Evolutionary conservation across 23 tunicate genomes (phyloP), one percentile per base, ranked within the genome.

Genomic region (Ciona savignyi): DNA sequence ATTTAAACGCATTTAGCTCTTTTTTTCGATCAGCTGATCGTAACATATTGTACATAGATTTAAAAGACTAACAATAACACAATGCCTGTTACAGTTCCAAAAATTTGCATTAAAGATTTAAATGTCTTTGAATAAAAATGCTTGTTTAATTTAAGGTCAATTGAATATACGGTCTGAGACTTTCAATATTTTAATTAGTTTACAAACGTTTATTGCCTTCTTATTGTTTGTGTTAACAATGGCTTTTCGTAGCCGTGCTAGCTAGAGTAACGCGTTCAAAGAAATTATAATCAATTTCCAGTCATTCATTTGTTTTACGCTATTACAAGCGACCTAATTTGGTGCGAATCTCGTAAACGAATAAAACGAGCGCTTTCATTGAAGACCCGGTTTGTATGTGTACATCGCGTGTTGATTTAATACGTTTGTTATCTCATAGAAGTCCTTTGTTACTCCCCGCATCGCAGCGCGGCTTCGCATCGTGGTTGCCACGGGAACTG

Each of bases 401-500:
- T 1, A 72, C 77, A 35, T 72, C 64, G n/a, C 64, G 62, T 72
- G 77, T 72, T 72, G 35, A 35, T 72, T 72, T 72, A 72, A 72
- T 72, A 25, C 24, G 65, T 56, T 6, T 22, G 75, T 42, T 72
- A 72, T 72, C 77, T 72, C 77, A 23, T 35, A 15, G 34, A 30
- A 69, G 33, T 24, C 73, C 34, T 69, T 69, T 33, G 34, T 69
- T 69, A 51, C 73, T 69, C 51, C 73, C 73, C 77, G 65, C 65
- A 25, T 51, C 32, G 65, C 64, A 9, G 27, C 77, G 77, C 77
- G 32, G 77, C 77, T 72, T 72, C 65, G 65, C 77, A 72, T 72
- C 48, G 11, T 19, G 2, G 77, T 72, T 29, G 65, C 65, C 77
- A 42, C 27, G 77, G 65, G 61, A 72, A 72, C 77, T 30, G n/a